A percentile compares a stretch with the other conserved stretches of the same genome.
Conservation (phyloP, 2,113 vertebrate species). For the Rallus limicola region DNA sequence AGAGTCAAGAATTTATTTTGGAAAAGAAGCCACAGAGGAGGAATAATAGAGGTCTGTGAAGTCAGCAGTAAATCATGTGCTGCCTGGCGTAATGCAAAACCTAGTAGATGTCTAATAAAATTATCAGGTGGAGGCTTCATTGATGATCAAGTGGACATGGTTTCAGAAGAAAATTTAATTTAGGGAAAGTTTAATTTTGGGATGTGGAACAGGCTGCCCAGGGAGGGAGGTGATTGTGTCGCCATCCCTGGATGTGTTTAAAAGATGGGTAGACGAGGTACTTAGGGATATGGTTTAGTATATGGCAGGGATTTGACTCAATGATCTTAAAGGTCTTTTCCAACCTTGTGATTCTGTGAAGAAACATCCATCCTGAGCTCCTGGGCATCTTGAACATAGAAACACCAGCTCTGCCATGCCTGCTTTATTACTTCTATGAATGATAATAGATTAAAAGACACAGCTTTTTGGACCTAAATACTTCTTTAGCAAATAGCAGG, state of each 20-base stretch:
- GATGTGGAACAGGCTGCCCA: no score
- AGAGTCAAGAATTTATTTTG: neutral
- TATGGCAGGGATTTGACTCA: no score
- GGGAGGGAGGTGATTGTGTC: no score
- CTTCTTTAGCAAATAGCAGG: neutral
- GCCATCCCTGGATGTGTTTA: no score
- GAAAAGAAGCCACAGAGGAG: neutral
- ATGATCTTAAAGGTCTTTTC: no score
- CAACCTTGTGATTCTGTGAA: no score
- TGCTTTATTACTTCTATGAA: neutral
- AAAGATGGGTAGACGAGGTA: no score
- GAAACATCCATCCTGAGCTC: neutral
- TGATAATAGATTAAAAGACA: neutral
- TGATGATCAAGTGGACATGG: neutral
- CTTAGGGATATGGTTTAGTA: no score
- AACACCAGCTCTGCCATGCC: neutral
- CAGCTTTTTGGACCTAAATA: neutral
- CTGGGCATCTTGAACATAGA: neutral
- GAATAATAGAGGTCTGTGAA: neutral
- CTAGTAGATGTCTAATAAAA: neutral
- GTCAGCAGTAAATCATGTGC: rapidly evolving
- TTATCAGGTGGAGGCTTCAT: neutral
- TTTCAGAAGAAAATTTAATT: neutral
- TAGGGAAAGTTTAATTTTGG: no score
- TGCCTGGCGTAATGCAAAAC: neutral